Percentiles rank a stretch among this genome's conserved stretches.
Conservation (phyloP, 2,113 vertebrate species). For the Kobus ellipsiprymnus region DNA sequence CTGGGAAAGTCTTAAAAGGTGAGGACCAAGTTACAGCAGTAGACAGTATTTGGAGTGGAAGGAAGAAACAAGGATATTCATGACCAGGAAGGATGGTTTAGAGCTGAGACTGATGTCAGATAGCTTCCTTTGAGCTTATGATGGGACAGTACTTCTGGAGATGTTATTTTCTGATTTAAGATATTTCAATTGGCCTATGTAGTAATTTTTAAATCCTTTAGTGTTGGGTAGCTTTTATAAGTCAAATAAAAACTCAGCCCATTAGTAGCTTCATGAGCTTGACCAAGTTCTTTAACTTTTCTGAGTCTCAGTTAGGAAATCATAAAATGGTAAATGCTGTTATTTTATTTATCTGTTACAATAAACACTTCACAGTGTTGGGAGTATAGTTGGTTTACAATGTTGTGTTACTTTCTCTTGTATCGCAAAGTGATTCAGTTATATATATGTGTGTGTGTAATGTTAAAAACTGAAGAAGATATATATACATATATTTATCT, state of each 20-base stretch:
- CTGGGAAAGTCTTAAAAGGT: background rate
- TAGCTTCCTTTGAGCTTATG: background rate
- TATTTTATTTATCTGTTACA: background rate
- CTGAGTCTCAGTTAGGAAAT: background rate
- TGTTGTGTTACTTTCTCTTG: background rate
- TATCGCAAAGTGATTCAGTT: background rate
- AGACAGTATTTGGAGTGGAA: background rate
- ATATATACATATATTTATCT: background rate
- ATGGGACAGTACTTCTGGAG: background rate
- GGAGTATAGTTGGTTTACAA: background rate
- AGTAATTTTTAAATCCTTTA: background rate
- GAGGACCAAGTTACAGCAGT: background rate
- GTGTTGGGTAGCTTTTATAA: background rate
- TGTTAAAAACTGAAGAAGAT: background rate
- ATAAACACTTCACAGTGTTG: background rate
- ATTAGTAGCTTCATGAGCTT: background rate
- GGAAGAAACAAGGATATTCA: background rate
- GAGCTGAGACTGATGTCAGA: background rate
- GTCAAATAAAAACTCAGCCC: background rate
- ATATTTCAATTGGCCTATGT: background rate
- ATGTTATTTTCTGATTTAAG: background rate
- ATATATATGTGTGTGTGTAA: background rate
- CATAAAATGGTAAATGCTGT: background rate
- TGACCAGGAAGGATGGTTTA: background rate
- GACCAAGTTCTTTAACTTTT: background rate